Evolutionary conservation across 2,888 invertebrate genomes (phyloP).

Genomic region (Periphyllus acericola): DNA sequence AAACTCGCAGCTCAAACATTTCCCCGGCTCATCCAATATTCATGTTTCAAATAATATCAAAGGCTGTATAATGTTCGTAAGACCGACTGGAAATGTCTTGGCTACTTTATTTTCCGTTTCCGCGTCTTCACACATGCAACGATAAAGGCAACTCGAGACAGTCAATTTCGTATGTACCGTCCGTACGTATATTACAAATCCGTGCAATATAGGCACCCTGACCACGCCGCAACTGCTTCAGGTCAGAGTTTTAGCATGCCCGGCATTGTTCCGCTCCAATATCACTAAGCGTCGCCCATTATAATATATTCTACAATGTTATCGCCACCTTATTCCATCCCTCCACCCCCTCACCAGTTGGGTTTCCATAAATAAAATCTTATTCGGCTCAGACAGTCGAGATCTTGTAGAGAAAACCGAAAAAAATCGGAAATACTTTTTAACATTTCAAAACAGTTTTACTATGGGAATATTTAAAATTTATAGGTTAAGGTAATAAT

Average conservation of each 20-base stretch:
- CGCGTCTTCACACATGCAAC: background rate
- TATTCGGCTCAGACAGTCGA: too few species aligned
- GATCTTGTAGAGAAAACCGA: too few species aligned
- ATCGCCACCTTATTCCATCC: background rate
- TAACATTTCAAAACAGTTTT: too few species aligned
- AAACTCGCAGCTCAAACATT: constrained; percentile 13
- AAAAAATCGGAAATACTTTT: too few species aligned
- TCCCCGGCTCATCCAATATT: constrained; percentile 37
- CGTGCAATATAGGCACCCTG: background rate
- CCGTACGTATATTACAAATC: background rate
- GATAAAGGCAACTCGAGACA: constrained; percentile 9
- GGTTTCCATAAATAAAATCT: too few species aligned
- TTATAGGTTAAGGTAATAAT: too few species aligned
- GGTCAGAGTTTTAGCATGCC: constrained; percentile 4
- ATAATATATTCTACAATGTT: background rate
- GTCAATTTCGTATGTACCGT: constrained; percentile 8
- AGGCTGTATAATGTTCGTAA: constrained; percentile 29
- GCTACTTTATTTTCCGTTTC: constrained; percentile 23
- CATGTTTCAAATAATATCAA: constrained; percentile 46
- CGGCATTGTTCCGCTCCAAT: background rate
- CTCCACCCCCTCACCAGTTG: too few species aligned
- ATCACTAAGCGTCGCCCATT: background rate
- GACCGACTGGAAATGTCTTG: constrained; percentile 5
- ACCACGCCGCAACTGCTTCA: background rate
- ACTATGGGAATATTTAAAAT: too few species aligned